Conservation (phyloP, 1,140 invertebrate genomes). For the Camponotus vicinus region DNA sequence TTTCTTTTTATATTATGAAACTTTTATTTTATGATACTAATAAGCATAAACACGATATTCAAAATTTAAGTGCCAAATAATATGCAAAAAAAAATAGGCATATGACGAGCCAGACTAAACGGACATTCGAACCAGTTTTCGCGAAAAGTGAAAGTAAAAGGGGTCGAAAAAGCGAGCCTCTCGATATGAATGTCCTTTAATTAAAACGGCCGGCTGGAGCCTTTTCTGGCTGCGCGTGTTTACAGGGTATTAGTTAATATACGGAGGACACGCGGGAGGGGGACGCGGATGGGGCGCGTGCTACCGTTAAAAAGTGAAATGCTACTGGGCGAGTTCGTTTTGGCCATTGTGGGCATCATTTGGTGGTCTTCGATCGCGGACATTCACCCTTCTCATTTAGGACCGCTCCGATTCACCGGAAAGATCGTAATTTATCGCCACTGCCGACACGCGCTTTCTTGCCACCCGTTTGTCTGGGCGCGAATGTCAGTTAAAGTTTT, state of each 20-base stretch:
- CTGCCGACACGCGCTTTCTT: conserved; percentile 42
- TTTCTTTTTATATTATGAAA: not conserved
- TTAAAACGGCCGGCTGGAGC: conserved; percentile 61
- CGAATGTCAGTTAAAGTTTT: conserved; percentile 50
- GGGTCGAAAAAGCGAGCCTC: conserved; percentile 51
- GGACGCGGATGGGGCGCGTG: conserved; percentile 48
- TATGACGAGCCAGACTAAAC: conserved; percentile 31
- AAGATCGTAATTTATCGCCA: conserved; percentile 66
- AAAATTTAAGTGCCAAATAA: conserved; percentile 13
- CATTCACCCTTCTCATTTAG: conserved; percentile 64
- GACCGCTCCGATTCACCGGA: conserved; percentile 45
- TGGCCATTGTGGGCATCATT: conserved; percentile 70
- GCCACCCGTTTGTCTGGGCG: not conserved
- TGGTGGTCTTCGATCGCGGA: conserved; percentile 58
- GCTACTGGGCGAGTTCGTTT: conserved; percentile 72
- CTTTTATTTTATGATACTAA: not conserved
- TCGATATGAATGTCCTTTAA: conserved; percentile 76
- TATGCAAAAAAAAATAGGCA: conserved; percentile 3
- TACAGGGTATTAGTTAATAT: conserved; percentile 72
- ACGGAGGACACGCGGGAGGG: not conserved
- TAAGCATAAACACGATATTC: not conserved
- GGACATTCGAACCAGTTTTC: conserved; percentile 71
- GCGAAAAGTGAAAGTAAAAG: conserved; percentile 53
- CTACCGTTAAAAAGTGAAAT: conserved; percentile 71
- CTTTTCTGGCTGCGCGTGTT: conserved; percentile 58